Evolutionary conservation across 1,140 invertebrate genomes (phyloP), one percentile per base, ranked within the genome.

Genomic region (Trichogramma pretiosum): DNA sequence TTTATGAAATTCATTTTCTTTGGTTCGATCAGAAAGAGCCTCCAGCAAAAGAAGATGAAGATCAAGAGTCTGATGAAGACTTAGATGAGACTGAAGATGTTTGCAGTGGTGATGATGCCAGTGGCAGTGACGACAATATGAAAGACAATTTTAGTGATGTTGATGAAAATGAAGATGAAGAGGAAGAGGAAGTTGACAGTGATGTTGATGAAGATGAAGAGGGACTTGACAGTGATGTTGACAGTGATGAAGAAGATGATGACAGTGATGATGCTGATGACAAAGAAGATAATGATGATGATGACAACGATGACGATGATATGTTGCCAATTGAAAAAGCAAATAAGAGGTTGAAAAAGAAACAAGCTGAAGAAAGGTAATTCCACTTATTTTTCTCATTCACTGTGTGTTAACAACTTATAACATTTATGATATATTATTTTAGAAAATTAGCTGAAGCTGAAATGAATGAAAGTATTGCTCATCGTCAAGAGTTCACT

Each of bases 271-370:
- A 61, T 41, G 50, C 59, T 34, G 57, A 62, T 43, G 56, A 60
- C 17, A 52, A 65, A 46, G 56, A 60, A 41, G 62, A 70, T 14
- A 65, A 68, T 18, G 58, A 70, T 33, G 68, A 72, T 26, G 64
- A 74, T 23, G 62, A 68, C 24, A 68, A 73, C 40, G 70, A 76
- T 49, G 77, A 82, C 46, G 76, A 81, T 58, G 82, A 85, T 62
- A 63, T 87, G 63, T 65, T 92, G 23, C 89, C 90, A 1, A 89
- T 95, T 66, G 91, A 95, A 73, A 89, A 84, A 64, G 78, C 82
- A 50, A 85, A 87, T 46, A 85, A 84, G 50, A 89, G 84, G 65
- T 68, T 95, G 2, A 60, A 50, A 26, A 80, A 85, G 53, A 75
- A 79, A 41, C 52, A 60, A 48, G 51, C 49, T 33, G 56, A 60